Conservation (phyloP, 2,113 vertebrate species). For the Trogon surrucura region DNA sequence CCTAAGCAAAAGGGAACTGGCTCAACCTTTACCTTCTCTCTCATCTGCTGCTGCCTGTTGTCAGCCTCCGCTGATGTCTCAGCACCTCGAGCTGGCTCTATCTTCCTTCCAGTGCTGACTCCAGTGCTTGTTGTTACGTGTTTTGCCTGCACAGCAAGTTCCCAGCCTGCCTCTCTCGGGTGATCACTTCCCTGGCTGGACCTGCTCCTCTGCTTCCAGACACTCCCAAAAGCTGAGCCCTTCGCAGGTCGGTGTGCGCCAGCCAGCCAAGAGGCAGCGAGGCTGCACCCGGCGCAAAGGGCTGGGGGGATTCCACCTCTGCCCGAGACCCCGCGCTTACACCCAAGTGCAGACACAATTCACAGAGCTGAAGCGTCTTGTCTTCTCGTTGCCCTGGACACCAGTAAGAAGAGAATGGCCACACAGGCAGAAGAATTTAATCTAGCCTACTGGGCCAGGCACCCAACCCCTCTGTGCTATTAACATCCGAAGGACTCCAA, state of each 20-base stretch:
- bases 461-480: background rate
- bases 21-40: background rate
- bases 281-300: background rate
- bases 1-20: background rate
- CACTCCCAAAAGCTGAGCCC: conserved; percentile 45
- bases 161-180: conserved; percentile 32
- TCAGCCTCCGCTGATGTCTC: conserved; percentile 36
- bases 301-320: background rate
- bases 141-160: conserved; percentile 66
- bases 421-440: background rate
- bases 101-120: conserved; percentile 44
- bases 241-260: rapidly evolving
- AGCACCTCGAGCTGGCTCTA: conserved; percentile 48
- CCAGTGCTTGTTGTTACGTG: conserved; percentile 57
- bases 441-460: background rate
- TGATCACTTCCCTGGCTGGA: conserved; percentile 36
- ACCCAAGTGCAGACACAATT: background rate
- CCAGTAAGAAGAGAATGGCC: background rate
- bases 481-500: background rate
- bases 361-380: background rate
- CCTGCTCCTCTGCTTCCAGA: conserved; percentile 62
- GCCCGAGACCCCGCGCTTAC: background rate
- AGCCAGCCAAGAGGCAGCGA: background rate
- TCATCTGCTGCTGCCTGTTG: background rate
- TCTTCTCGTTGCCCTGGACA: background rate